Percentiles rank a stretch among this genome's conserved stretches.
These are phyloP conservation scores for Bhutanitis thaidina DNA, from an alignment of 2,888 invertebrate species.

Conservation along the genomic window DNA sequence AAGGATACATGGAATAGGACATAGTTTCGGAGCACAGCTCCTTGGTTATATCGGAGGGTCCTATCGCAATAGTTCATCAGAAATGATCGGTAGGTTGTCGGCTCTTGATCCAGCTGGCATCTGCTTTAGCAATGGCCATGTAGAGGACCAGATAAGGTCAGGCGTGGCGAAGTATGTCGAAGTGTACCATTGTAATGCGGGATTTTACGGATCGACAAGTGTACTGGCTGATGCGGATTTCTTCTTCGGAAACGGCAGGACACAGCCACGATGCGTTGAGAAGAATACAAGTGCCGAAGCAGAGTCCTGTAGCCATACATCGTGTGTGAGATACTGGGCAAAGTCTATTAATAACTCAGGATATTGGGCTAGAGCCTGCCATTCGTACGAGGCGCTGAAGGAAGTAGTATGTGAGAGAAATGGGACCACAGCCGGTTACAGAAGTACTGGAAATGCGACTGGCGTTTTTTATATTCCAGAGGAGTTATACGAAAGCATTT, in stretches of 20 bases:
- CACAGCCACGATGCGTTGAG: slow-evolving; percentile 77
- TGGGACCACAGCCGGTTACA: slow-evolving; percentile 62
- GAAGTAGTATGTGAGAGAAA: slow-evolving; percentile 57
- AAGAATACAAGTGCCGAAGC: slow-evolving; percentile 51
- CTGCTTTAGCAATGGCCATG: slow-evolving; percentile 60
- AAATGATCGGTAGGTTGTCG: slow-evolving; percentile 57
- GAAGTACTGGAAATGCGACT: slow-evolving; percentile 63
- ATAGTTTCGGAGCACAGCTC: slow-evolving; percentile 66
- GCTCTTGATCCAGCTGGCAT: slow-evolving; percentile 70
- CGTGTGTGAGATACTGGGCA: slow-evolving; percentile 58
- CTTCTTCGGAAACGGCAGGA: slow-evolving; percentile 74
- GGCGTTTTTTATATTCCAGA: slow-evolving; percentile 66
- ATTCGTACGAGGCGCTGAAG: slow-evolving; percentile 50
- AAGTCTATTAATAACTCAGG: slow-evolving; percentile 50
- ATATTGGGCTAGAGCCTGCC: slow-evolving; percentile 59
- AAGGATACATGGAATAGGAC: slow-evolving; percentile 61
- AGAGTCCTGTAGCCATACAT: slow-evolving; percentile 66
- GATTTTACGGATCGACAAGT: slow-evolving; percentile 69
- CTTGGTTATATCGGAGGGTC: slow-evolving; percentile 47
- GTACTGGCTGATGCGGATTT: slow-evolving; percentile 80
- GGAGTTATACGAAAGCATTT: slow-evolving; percentile 45
- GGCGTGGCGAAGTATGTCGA: slow-evolving; percentile 80
- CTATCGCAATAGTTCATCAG: slow-evolving; percentile 46
- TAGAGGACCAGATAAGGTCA: slow-evolving; percentile 68
- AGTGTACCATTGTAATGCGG: slow-evolving; percentile 81